Percentiles rank a stretch among this genome's conserved stretches.
phyloP scores from a whole-genome alignment of 2,113 vertebrate species.

The Melanerpes aurifrons region DNA sequence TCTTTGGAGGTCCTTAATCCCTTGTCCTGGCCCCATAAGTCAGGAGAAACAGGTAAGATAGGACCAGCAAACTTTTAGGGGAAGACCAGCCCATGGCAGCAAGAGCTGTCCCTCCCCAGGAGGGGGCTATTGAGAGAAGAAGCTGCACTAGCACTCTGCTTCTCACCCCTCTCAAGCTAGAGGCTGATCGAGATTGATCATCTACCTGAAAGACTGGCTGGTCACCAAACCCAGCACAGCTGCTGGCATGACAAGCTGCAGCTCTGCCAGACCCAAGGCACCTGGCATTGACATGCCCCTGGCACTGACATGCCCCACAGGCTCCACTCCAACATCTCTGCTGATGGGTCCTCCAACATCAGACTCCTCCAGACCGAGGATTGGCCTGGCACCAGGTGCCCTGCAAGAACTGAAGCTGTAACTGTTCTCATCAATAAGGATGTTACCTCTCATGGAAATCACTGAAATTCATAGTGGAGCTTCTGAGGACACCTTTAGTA shows the following conservation, averaged over 20 bases:
- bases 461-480: neutral
- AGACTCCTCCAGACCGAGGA: neutral
- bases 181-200: neutral
- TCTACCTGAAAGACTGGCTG: neutral
- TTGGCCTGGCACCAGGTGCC: neutral
- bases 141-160: neutral
- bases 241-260: neutral
- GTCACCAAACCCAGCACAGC: neutral
- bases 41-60: neutral
- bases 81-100: neutral
- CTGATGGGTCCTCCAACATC: neutral
- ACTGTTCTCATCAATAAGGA: neutral
- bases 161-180: neutral
- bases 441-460: neutral
- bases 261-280: neutral
- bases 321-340: rapidly evolving
- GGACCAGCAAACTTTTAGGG: neutral
- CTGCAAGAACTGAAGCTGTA: neutral
- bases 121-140: rapidly evolving
- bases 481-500: neutral
- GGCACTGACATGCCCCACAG: neutral
- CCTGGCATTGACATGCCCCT: neutral
- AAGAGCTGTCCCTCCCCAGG: neutral
- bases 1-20: neutral
- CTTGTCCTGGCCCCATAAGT: neutral